Conservation (phyloP, 2,888 invertebrate species). For the Nyleta sp. region DNA sequence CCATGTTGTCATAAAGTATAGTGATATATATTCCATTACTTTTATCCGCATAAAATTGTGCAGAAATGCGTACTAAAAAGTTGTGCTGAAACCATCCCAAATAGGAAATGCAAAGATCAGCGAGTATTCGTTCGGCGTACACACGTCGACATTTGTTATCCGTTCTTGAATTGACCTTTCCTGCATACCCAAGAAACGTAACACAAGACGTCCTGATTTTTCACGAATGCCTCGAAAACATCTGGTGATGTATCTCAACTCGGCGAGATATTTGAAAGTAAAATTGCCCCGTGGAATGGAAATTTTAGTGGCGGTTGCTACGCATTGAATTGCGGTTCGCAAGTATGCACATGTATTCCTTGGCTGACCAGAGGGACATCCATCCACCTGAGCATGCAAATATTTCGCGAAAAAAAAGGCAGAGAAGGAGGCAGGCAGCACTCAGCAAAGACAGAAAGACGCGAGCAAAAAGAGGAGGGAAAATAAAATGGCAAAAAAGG, state of each 20-base stretch:
- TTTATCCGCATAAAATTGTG: too few species aligned
- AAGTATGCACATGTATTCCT: slow-evolving; percentile 55
- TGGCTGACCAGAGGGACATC: slow-evolving; percentile 68
- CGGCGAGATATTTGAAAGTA: slow-evolving; percentile 75
- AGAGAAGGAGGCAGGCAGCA: not conserved
- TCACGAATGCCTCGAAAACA: slow-evolving; percentile 46
- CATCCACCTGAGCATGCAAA: slow-evolving; percentile 79
- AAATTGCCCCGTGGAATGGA: slow-evolving; percentile 74
- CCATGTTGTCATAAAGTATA: too few species aligned
- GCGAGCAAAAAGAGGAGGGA: slow-evolving; percentile 7
- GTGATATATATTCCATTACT: too few species aligned
- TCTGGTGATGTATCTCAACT: slow-evolving; percentile 50
- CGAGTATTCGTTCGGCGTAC: slow-evolving; percentile 21
- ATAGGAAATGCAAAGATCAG: slow-evolving; percentile 39
- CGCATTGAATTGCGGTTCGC: slow-evolving; percentile 57
- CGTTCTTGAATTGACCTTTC: slow-evolving; percentile 47
- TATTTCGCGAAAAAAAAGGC: slow-evolving; percentile 71
- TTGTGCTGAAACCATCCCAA: slow-evolving; percentile 5
- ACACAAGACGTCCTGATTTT: slow-evolving; percentile 53
- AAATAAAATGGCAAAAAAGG: slow-evolving; percentile 29
- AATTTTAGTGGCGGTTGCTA: slow-evolving; percentile 66
- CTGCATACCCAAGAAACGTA: slow-evolving; percentile 37
- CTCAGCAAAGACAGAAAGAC: slow-evolving; percentile 11
- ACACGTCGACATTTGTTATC: slow-evolving; percentile 43
- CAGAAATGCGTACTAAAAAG: too few species aligned